Evolutionary conservation across 2,113 vertebrate genomes (phyloP), one percentile per base, ranked within the genome.

Genomic region (Proterorhinus semilunaris): DNA sequence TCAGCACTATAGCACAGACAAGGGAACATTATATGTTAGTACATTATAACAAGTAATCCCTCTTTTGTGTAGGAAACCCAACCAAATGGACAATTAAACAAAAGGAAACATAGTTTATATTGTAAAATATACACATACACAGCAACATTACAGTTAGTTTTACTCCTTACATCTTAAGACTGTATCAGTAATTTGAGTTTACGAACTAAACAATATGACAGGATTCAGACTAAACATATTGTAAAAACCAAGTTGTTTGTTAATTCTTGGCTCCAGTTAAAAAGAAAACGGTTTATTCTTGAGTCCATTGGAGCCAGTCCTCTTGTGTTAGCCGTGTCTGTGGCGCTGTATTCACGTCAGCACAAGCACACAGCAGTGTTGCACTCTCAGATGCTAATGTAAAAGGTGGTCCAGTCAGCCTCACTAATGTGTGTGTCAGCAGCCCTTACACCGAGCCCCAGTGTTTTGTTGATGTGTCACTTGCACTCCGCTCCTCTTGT

Each of bases 381-480:
- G n/a, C 51, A 47, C 76, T 63, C 71, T 74, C 75, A 66, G 67
- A 74, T 71, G 64, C 74, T 83, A 69, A 69, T 62, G 47, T 42
- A 27, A 47, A 59, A 59, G 27, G 61, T 81, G 27, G 61, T 81
- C 87, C 80, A 87, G 85, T 81, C 65, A 61, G 42, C 42, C 58
- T 61, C 62, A 36, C 66, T 67, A 8, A 94, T 93, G 93, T 91
- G 91, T 90, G 90, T 90, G 91, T 91, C 89, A 86, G 90, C 92
- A 71, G 78, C 79, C 86, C 89, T 89, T 81, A 87, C 80, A 88
- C 76, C 92, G 93, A 93, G 92, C 92, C 93, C 90, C 84, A 76
- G 87, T 84, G 91, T 92, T 94, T 96, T 95, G 93, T 95, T 93
- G 91, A 93, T 73, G 90, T 96, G 94, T 95, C 95, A 95, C 89